Conservation (phyloP, 2,797 vertebrate species). For the Argyrosomus regius region DNA sequence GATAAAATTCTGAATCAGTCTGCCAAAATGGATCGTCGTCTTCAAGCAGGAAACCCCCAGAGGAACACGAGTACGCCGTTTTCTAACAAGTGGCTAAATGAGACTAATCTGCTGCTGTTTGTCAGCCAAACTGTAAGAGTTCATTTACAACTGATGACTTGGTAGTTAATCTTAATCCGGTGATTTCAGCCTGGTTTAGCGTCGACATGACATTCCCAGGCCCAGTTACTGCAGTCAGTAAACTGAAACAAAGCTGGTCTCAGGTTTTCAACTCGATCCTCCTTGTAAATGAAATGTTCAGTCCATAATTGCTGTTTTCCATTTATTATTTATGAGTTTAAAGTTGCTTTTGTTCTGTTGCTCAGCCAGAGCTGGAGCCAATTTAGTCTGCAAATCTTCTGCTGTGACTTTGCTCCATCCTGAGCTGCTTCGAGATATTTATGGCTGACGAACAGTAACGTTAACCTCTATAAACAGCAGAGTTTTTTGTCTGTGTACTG, state of each 20-base stretch:
- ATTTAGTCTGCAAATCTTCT: not conserved
- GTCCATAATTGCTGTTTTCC: not conserved
- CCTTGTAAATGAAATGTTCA: not conserved
- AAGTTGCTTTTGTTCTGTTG: not conserved
- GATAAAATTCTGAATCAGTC: not conserved
- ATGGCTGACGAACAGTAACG: not conserved
- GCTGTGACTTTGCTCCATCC: not conserved
- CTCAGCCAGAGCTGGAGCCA: not conserved
- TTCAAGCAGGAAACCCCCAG: not conserved
- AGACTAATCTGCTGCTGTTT: constrained; percentile 5
- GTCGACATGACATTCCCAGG: not conserved
- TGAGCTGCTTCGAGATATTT: not conserved
- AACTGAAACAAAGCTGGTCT: constrained; percentile 50
- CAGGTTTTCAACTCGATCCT: not conserved
- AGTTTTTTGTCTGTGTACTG: not conserved
- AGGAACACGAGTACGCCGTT: not conserved
- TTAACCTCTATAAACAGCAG: not conserved
- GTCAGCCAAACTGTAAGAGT: not conserved
- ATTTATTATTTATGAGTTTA: not conserved
- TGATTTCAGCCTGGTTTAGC: not conserved
- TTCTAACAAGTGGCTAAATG: not conserved
- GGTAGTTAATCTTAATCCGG: not conserved
- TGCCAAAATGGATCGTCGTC: not conserved
- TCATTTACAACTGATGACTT: not conserved
- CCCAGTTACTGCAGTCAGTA: constrained; percentile 24